Evolutionary conservation across 1,140 invertebrate species (phyloP).

Genomic region (Euura saliciscinereae): DNA sequence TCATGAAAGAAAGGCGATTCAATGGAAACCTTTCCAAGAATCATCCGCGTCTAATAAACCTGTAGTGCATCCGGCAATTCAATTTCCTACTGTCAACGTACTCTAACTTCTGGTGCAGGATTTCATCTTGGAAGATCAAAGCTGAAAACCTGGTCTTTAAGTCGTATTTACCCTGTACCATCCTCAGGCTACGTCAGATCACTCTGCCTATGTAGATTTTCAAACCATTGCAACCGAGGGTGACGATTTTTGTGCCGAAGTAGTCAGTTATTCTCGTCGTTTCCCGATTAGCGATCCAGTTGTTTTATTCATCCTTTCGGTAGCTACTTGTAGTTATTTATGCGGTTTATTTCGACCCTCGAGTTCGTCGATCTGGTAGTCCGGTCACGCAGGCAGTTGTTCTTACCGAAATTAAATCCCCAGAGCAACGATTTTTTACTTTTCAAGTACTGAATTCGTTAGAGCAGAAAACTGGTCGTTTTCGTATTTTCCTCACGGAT

Average conservation of each 20-base stretch:
- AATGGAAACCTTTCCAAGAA: neutral
- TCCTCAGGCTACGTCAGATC: no score
- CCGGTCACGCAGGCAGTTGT: neutral
- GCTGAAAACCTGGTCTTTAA: no score
- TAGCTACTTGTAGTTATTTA: constrained; percentile 2
- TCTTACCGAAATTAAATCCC: constrained; percentile 4
- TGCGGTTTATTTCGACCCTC: neutral
- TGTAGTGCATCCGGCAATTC: neutral
- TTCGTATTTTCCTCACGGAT: neutral
- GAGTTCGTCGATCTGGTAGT: neutral
- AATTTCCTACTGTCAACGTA: neutral
- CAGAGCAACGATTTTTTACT: neutral
- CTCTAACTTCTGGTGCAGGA: no score
- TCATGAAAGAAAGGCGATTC: neutral
- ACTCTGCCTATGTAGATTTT: no score
- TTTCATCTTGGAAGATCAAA: no score
- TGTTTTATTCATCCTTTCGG: neutral
- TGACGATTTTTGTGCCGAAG: no score
- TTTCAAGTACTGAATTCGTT: constrained; percentile 5
- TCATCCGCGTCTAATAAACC: no score
- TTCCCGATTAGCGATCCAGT: neutral
- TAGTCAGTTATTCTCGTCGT: neutral
- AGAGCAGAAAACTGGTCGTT: neutral
- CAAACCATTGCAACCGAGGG: no score
- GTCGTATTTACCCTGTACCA: no score